phyloP scores from a whole-genome alignment of 2,113 vertebrate species.

The Eolophus roseicapilla region DNA sequence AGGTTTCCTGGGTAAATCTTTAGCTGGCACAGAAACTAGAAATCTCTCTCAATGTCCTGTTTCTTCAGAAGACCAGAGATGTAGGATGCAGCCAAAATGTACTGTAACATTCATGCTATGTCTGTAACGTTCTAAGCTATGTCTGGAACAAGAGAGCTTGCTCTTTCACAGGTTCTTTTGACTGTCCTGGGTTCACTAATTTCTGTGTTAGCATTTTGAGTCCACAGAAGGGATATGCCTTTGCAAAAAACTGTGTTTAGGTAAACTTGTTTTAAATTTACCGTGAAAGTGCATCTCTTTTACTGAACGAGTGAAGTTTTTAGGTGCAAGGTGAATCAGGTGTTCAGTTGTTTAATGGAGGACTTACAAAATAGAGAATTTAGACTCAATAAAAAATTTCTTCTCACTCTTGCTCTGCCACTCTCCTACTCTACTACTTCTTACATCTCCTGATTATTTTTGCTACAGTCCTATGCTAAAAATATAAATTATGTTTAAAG shows the following conservation, averaged over 20 bases:
- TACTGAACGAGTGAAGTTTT: neutral
- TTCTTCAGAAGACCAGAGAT: neutral
- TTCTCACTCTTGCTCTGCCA: neutral
- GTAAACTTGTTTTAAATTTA: neutral
- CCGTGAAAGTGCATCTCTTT: neutral
- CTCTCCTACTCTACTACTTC: neutral
- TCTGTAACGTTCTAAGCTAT: neutral
- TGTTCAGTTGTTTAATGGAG: neutral
- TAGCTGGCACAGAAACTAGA: neutral
- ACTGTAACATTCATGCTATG: neutral
- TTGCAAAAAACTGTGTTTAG: neutral
- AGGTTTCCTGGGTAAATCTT: neutral
- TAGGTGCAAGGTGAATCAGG: neutral
- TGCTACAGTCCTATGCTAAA: neutral
- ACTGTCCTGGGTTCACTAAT: neutral
- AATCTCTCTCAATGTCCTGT: fast-evolving
- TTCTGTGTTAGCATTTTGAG: neutral
- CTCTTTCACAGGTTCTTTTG: neutral
- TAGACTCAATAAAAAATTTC: neutral
- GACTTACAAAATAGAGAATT: neutral
- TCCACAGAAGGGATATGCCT: neutral
- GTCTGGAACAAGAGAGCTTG: neutral
- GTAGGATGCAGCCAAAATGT: neutral
- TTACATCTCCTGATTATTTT: neutral
- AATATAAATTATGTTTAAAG: neutral